These are phyloP conservation scores for Brachyptera putata DNA, from an alignment of 2,888 invertebrate species.

Conservation along the genomic window DNA sequence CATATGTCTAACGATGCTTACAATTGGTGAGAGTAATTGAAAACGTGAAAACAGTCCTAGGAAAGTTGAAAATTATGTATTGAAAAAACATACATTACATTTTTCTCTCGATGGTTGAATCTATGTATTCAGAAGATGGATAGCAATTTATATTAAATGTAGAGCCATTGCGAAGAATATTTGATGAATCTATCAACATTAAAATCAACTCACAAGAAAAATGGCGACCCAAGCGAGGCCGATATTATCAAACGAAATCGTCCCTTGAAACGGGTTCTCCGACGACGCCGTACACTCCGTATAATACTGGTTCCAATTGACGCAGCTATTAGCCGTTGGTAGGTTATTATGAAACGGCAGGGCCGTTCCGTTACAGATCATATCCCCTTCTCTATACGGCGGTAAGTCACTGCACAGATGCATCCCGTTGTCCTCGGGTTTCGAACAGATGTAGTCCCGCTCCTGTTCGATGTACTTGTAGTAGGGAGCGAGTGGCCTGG, in stretches of 20 bases:
- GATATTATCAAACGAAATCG: conserved; percentile 99
- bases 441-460: conserved; percentile 96
- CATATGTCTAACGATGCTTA: no score
- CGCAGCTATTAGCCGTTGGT: conserved; percentile 73
- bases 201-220: conserved; percentile 92
- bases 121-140: no score
- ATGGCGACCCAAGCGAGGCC: conserved; percentile 99
- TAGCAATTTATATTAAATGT: no score
- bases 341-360: conserved; percentile 55
- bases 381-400: conserved; percentile 64
- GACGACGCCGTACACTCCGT: conserved; percentile 89
- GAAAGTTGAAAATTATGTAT: no score
- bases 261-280: conserved; percentile 96
- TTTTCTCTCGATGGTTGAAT: no score
- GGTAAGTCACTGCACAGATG: conserved; percentile 83
- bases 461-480: conserved; percentile 79
- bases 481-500: conserved; percentile 64
- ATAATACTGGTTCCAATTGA: conserved; percentile 99
- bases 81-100: no score
- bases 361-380: conserved; percentile 73
- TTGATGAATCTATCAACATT: no score
- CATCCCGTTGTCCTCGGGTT: conserved; percentile 91
- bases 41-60: no score
- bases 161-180: no score
- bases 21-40: no score